Percentiles rank a stretch among this genome's conserved stretches.
Conservation (phyloP, 2,888 invertebrate species). For the Napeogenes sylphis region DNA sequence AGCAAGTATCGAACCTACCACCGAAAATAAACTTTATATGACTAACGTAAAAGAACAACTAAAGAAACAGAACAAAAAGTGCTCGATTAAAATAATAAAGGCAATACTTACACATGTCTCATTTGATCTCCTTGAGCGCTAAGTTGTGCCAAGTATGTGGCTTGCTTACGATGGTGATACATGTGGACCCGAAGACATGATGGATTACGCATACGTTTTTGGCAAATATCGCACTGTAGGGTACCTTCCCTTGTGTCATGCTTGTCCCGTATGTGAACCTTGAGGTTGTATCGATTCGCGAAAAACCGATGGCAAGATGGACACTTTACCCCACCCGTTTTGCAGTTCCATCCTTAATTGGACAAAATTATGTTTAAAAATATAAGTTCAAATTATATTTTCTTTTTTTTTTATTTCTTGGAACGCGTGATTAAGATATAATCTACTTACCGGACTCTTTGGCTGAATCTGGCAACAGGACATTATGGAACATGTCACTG, state of each 20-base stretch:
- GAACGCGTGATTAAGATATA: conserved; percentile 16
- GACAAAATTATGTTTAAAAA: conserved; percentile 6
- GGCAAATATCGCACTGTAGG: conserved; percentile 83
- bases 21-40: no score
- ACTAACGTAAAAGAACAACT: conserved; percentile 27
- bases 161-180: conserved; percentile 81
- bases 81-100: neutral
- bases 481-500: conserved; percentile 68
- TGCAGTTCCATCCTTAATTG: conserved; percentile 64
- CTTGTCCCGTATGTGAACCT: conserved; percentile 84
- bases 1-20: no score
- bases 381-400: neutral
- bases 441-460: conserved; percentile 61
- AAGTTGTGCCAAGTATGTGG: conserved; percentile 66
- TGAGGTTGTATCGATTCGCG: conserved; percentile 83
- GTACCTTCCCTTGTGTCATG: conserved; percentile 82
- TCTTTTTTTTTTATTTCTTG: conserved; percentile 19
- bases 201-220: conserved; percentile 81
- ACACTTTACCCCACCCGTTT: conserved; percentile 78
- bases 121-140: conserved; percentile 55
- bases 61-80: conserved; percentile 6
- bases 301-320: conserved; percentile 80
- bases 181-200: conserved; percentile 81
- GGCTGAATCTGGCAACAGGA: conserved; percentile 62
- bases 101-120: conserved; percentile 47